Base-by-base conservation (phyloP, 2,797 vertebrate species). In the Ceyx erithaca region DNA sequence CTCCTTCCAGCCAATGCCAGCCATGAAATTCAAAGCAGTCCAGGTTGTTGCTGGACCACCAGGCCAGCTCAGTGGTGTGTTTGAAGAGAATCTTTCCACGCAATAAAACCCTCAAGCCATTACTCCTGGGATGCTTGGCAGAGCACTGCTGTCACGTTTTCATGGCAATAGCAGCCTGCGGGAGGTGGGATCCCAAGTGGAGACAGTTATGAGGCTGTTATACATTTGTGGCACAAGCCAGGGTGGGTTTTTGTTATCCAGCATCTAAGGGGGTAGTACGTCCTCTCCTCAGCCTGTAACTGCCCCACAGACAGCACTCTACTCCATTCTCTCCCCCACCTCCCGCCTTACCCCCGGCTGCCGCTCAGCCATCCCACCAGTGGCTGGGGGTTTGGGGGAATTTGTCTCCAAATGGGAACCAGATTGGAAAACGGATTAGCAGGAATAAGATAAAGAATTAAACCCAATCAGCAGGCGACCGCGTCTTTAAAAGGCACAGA, bases 371-470 rank as follows among this genome's bases (percentile, higher is more conserved):
- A 87, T 87, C 88, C 88, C 88, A 73, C 85, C 95, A 68, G 95
- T 84, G 95, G 94, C 88, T 95, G 95, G 90, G 90, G 94, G 95
- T 96, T 94, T 96, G 94, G 83, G 94, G 66, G 94, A 97, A 97
- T 97, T 97, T 97, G 96, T 97, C 79, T 96, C 89, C 79, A 96
- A 97, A 97, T 97, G 52, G 90, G 87, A 95, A 96, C 82, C 94
- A 96, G 95, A 96, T 94, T 96, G 96, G 87, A 92, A 94, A 97
- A 96, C 2, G 88, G 96, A 97, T 97, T 97, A 97, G 95, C 94
- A 94, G 92, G 95, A 97, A 96, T 97, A 96, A 96, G 96, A 97
- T 97, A 97, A 97, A 97, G 96, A 96, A 97, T 97, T 97, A 97
- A 97, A 97, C 91, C 90, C 76, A 96, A 97, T 96, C 96, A 97